These are phyloP conservation scores for Neomorphus geoffroyi DNA, from an alignment of 2,797 vertebrate genomes.

Conservation along the genomic window DNA sequence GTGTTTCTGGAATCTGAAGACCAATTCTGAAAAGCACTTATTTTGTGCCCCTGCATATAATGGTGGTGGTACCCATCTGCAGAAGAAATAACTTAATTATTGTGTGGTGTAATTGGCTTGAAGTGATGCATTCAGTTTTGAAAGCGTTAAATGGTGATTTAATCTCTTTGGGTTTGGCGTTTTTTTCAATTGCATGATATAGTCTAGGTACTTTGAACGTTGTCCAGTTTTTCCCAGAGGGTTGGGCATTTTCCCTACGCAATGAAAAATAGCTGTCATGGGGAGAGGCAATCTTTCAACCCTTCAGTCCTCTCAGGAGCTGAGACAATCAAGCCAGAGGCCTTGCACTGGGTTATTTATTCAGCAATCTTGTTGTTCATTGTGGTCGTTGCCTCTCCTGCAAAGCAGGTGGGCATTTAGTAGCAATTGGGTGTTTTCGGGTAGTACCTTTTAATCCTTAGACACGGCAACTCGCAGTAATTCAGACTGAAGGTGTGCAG, in stretches of 20 bases:
- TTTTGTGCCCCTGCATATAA: background rate
- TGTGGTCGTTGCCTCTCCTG: background rate
- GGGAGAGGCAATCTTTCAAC: background rate
- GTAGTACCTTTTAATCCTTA: background rate
- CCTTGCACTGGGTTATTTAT: background rate
- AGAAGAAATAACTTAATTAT: background rate
- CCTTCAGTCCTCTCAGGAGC: background rate
- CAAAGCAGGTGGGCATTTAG: background rate
- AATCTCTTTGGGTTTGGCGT: background rate
- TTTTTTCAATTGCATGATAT: background rate
- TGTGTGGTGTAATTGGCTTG: background rate
- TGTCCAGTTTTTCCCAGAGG: background rate
- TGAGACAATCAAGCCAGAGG: background rate
- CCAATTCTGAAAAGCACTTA: background rate
- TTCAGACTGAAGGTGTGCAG: background rate
- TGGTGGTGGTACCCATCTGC: background rate
- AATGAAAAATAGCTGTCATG: background rate
- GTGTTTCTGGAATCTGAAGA: background rate
- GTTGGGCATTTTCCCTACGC: fast-evolving
- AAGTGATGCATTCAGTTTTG: background rate
- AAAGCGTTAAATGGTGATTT: background rate
- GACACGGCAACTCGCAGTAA: background rate
- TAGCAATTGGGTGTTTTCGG: background rate
- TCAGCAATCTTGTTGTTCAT: background rate
- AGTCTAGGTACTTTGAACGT: background rate